Percentiles rank a stretch among this genome's conserved stretches.
phyloP scores from a whole-genome alignment of 2,888 invertebrate species.

The Drosophila colorata region DNA sequence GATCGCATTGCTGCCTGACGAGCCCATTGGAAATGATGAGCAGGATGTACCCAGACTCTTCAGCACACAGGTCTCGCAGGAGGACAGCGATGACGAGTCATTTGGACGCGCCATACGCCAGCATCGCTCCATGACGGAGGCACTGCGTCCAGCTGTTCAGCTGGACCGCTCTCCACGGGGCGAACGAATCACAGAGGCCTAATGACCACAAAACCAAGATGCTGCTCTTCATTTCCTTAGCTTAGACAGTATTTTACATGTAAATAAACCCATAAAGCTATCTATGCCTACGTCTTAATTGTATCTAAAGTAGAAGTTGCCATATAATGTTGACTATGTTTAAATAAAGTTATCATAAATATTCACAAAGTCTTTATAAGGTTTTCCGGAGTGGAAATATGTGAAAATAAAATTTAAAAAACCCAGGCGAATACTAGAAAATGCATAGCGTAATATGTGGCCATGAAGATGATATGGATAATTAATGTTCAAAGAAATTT shows the following conservation, averaged over 20 bases:
- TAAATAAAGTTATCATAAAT: constrained; percentile 49
- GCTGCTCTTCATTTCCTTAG: constrained; percentile 64
- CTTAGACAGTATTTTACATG: constrained; percentile 68
- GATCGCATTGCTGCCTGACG: constrained; percentile 21
- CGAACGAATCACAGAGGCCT: constrained; percentile 49
- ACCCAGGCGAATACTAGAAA: too few species aligned
- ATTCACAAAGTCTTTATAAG: too few species aligned
- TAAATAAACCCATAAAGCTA: constrained; percentile 41
- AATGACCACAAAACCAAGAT: constrained; percentile 28
- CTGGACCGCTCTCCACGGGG: constrained; percentile 9
- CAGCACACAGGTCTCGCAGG: constrained; percentile 68
- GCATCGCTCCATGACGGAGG: constrained; percentile 85
- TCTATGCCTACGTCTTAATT: constrained; percentile 13
- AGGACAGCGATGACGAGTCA: constrained; percentile 56
- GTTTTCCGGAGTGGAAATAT: too few species aligned
- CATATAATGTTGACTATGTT: constrained; percentile 58
- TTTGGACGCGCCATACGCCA: constrained; percentile 85
- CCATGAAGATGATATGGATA: too few species aligned
- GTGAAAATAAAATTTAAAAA: too few species aligned
- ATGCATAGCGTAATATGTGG: too few species aligned
- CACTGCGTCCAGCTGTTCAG: constrained; percentile 53
- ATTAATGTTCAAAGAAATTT: too few species aligned
- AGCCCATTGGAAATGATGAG: constrained; percentile 1
- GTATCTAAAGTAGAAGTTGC: constrained; percentile 37
- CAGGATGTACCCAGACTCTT: constrained; percentile 63